Evolutionary conservation across 2,888 invertebrate genomes (phyloP), one percentile per base, ranked within the genome.

Genomic region (Caenorhabditis sinica): DNA sequence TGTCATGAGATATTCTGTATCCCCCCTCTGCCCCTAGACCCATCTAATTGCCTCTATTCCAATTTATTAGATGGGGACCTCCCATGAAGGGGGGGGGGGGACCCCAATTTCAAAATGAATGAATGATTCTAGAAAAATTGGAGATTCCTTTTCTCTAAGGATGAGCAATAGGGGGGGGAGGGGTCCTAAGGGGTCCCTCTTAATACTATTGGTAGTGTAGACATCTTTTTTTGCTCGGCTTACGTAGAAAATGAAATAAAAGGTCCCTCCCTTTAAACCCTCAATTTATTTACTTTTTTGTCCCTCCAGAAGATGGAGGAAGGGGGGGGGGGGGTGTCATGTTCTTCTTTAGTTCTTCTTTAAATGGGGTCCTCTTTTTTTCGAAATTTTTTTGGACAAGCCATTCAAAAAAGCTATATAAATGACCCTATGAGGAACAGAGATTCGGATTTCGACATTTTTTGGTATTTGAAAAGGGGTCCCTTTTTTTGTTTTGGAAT

Each of bases 241-340:
- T 68, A 68, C 68, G 68, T 68, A 51, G 51, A 53, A 63, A 68
- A 68, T 53, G 36, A 63, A 66, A 66, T 45, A 45, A 76, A 68
- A 65, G 43, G 75, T 36, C 75, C 75, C 30, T 36, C 68, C 66
- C 58, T 58, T 76, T 63, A 63, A 51, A 36, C 15, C 36, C 20
- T 20, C 63, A 2, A 30, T 30, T 33, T n/a, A 33, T 33, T 33
- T 15, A n/a, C 36, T 15, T 61, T 28, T 17, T n/a, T n/a, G n/a
- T n/a, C n/a, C 4, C 60, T n/a, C 28, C 15, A 11, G 36, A 28
- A 30, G 8, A 61, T 9, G 63, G 73, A 73, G n/a, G n/a, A n/a
- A n/a, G n/a, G n/a, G n/a, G n/a, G n/a, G n/a, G n/a, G n/a, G n/a
- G n/a, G n/a, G n/a, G 74, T 65, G 65, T 74, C 74, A 65, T 74